Conservation (phyloP, 2,888 invertebrate species). For the Nemotelus nigrinus region DNA sequence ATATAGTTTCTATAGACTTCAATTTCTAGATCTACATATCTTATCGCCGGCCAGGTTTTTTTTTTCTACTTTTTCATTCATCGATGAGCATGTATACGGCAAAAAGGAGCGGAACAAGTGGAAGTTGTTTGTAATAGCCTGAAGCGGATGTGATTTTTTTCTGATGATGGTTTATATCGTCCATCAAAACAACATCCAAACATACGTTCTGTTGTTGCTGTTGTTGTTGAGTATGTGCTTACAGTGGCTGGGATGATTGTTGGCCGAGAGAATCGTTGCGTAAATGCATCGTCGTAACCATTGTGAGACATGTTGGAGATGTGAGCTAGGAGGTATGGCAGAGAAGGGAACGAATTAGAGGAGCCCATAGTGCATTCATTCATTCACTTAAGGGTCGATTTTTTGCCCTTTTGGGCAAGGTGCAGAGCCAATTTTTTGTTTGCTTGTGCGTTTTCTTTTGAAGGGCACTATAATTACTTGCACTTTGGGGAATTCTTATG, state of each 20-base stretch:
- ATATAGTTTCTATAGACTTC: background rate
- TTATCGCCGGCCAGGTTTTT: too few relatives aligned
- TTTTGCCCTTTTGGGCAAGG: constrained; percentile 13
- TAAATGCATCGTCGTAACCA: background rate
- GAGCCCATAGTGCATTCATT: constrained; percentile 18
- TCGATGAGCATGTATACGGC: background rate
- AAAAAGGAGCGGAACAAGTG: constrained; percentile 38
- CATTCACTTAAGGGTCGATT: background rate
- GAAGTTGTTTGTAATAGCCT: constrained; percentile 33
- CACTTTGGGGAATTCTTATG: constrained; percentile 7
- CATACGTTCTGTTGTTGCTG: too few relatives aligned
- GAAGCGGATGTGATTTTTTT: constrained; percentile 43
- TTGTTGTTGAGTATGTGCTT: background rate
- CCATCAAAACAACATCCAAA: constrained; percentile 22
- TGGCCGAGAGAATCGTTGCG: constrained; percentile 24
- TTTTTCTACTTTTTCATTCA: too few relatives aligned
- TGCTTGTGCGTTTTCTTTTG: constrained; percentile 3
- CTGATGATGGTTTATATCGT: constrained; percentile 1
- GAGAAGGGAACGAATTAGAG: constrained; percentile 10
- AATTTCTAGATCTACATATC: background rate
- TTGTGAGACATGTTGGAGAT: background rate
- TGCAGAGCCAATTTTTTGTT: background rate
- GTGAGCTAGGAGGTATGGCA: background rate
- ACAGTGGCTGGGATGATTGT: background rate
- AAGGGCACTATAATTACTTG: constrained; percentile 1